Percentiles rank a stretch among this genome's conserved stretches.
These are phyloP conservation scores for Catharus minimus DNA, from an alignment of 2,113 vertebrate genomes.

Conservation along the genomic window DNA sequence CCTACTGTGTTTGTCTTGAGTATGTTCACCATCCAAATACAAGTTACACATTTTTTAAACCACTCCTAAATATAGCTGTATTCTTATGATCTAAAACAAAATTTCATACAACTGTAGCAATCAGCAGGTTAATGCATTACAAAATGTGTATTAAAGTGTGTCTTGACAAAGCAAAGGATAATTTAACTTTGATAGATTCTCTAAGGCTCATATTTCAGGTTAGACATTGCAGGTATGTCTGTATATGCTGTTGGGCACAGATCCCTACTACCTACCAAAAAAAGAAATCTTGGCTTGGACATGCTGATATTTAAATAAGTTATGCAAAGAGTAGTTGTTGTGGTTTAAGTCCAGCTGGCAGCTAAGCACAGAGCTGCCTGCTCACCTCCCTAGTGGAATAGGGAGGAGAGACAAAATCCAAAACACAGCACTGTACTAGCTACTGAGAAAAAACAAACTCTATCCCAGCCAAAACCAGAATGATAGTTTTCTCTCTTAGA, in stretches of 20 bases:
- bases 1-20: not conserved
- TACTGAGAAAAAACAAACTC: not conserved
- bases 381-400: not conserved
- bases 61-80: not conserved
- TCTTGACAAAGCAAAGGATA: not conserved
- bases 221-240: not conserved
- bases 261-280: not conserved
- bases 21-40: not conserved
- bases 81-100: not conserved
- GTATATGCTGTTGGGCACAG: not conserved
- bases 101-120: not conserved
- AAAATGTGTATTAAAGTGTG: not conserved
- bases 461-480: not conserved
- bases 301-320: not conserved
- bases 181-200: not conserved
- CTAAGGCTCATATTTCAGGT: not conserved
- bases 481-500: not conserved
- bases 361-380: not conserved
- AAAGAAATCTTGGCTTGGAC: not conserved
- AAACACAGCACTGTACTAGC: not conserved
- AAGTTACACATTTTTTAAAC: not conserved
- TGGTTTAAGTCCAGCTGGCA: not conserved
- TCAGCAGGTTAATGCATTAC: not conserved
- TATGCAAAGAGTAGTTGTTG: not conserved
- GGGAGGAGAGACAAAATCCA: not conserved